phyloP scores from a whole-genome alignment of 2,888 invertebrate species.

The Rhingia rostrata region DNA sequence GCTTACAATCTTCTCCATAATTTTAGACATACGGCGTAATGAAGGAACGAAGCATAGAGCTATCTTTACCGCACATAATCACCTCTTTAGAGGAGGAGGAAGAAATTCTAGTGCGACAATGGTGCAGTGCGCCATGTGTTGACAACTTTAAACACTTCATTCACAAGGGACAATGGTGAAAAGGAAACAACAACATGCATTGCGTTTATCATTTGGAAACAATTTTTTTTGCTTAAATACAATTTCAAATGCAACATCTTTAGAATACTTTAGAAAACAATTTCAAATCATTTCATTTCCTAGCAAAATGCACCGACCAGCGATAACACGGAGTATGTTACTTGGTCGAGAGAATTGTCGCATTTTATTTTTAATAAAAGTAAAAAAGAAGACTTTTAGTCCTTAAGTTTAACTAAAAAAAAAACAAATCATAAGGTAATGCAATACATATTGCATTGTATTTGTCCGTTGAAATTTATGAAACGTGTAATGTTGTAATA shows the following conservation, averaged over 20 bases:
- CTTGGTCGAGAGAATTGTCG: conserved; percentile 41
- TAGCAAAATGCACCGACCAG: conserved; percentile 15
- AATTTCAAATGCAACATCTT: conserved; percentile 6
- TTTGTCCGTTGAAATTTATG: conserved; percentile 4
- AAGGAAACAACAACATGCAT: conserved; percentile 3
- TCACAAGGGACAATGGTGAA: conserved; percentile 77
- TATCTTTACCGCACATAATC: conserved; percentile 76
- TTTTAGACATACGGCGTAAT: conserved; percentile 79
- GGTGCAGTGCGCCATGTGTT: conserved; percentile 80
- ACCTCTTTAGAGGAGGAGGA: conserved; percentile 80
- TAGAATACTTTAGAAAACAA: conserved; percentile 20
- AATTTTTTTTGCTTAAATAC: conserved; percentile 1
- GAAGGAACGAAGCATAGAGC: conserved; percentile 76
- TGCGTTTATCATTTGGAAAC: conserved; percentile 11
- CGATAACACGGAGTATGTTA: conserved; percentile 3
- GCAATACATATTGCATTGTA: conserved; percentile 6
- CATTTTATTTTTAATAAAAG: conserved; percentile 69
- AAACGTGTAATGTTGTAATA: conserved; percentile 8
- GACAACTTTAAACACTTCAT: conserved; percentile 80
- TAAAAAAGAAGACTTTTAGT: conserved; percentile 66
- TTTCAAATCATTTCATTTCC: conserved; percentile 29
- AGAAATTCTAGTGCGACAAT: conserved; percentile 80
- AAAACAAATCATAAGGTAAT: conserved; percentile 8
- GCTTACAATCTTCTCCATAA: not conserved
- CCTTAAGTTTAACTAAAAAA: conserved; percentile 51